These are phyloP conservation scores for Alaudala cheleensis DNA, from an alignment of 2,113 vertebrate genomes.

Conservation along the genomic window DNA sequence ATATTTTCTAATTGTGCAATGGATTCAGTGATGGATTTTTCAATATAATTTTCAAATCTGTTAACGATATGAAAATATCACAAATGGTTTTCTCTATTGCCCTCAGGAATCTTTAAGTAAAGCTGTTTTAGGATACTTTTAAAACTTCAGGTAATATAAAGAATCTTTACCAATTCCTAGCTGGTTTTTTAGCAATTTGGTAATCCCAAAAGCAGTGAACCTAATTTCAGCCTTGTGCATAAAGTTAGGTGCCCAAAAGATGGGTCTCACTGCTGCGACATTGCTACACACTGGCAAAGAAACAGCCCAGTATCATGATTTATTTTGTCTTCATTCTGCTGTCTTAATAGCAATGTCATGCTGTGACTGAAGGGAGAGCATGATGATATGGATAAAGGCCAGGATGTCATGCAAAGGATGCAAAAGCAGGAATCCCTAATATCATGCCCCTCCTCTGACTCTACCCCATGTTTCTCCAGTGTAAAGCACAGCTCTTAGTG, in stretches of 20 bases:
- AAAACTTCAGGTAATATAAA: not conserved
- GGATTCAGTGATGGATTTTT: not conserved
- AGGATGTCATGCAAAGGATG: not conserved
- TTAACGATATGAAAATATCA: not conserved
- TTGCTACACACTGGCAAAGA: not conserved
- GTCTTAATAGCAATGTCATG: not conserved
- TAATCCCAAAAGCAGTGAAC: not conserved
- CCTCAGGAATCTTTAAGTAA: not conserved
- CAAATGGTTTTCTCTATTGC: not conserved
- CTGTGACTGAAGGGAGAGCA: not conserved
- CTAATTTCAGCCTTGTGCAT: not conserved
- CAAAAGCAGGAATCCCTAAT: not conserved
- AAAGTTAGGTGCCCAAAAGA: not conserved
- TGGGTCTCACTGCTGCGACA: not conserved
- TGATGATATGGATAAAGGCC: not conserved
- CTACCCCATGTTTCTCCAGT: not conserved
- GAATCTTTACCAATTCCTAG: not conserved
- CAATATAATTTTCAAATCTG: not conserved
- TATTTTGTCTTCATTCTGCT: not conserved
- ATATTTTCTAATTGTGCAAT: not conserved
- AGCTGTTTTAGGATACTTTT: not conserved
- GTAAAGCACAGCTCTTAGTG: not conserved
- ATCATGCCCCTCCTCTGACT: not conserved
- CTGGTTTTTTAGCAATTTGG: not conserved
- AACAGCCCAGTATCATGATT: not conserved